Percentiles rank a stretch among this genome's conserved stretches.
phyloP scores from a whole-genome alignment of 2,888 invertebrate genomes.

The Homarus gammarus region DNA sequence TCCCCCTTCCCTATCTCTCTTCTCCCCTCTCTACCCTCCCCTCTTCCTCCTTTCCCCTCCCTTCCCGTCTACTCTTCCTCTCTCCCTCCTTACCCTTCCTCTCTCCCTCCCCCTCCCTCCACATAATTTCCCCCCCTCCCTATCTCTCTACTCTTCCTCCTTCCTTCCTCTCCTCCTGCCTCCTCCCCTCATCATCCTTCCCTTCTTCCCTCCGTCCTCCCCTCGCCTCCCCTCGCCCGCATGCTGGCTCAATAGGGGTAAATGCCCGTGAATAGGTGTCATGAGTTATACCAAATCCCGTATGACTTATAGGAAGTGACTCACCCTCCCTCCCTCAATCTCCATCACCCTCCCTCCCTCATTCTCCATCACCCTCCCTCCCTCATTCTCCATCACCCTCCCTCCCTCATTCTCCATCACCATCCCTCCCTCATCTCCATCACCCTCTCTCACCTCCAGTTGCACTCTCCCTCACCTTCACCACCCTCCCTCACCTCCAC shows the following conservation, averaged over 20 bases:
- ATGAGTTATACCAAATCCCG: conserved; percentile 52
- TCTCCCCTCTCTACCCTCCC: background rate
- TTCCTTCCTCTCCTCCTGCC: background rate
- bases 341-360: too few species aligned
- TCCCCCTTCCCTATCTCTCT: background rate
- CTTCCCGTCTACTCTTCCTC: background rate
- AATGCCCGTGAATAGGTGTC: conserved; percentile 62
- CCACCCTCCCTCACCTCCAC: too few species aligned
- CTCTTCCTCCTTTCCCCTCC: background rate
- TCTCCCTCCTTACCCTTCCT: background rate
- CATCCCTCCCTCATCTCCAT: background rate
- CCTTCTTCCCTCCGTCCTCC: conserved; percentile 4
- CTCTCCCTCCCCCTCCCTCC: background rate
- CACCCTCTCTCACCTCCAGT: background rate
- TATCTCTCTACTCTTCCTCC: background rate
- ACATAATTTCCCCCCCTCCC: background rate
- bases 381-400: too few species aligned
- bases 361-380: too few species aligned
- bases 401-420: too few species aligned
- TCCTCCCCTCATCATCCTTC: conserved; percentile 7
- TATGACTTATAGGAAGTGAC: conserved; percentile 43
- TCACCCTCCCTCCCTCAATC: background rate
- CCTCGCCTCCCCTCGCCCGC: conserved; percentile 31
- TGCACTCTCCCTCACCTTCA: too few species aligned
- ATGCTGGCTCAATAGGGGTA: conserved; percentile 57